phyloP scores from a whole-genome alignment of 2,797 vertebrate species.

The Poeciliopsis presidionis region DNA sequence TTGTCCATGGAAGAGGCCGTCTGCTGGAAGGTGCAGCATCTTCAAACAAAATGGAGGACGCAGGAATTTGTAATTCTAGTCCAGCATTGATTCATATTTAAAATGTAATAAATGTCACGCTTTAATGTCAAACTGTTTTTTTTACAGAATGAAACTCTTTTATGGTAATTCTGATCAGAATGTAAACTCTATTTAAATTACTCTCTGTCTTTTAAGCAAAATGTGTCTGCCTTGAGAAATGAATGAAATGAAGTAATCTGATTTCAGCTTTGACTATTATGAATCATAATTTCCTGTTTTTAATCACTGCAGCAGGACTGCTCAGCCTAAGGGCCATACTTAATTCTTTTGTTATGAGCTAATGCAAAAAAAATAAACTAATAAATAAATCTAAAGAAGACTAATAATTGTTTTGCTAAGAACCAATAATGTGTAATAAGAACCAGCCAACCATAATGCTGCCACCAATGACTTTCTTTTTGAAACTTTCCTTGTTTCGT shows the following conservation, averaged over 20 bases:
- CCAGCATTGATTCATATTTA: no score
- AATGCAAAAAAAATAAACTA: constrained; percentile 78
- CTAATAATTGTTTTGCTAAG: constrained; percentile 97
- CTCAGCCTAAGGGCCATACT: constrained; percentile 90
- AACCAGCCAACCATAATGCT: constrained; percentile 94
- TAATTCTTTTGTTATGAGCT: constrained; percentile 97
- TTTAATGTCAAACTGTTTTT: background rate
- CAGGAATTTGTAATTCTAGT: no score
- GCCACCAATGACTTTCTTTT: constrained; percentile 88
- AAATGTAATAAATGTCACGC: no score
- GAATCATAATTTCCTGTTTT: constrained; percentile 97
- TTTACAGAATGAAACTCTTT: background rate
- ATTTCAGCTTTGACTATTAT: constrained; percentile 96
- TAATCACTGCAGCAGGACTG: constrained; percentile 97
- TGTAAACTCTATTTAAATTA: constrained; percentile 5
- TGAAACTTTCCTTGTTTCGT: constrained; percentile 72
- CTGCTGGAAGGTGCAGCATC: no score
- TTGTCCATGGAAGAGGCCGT: no score
- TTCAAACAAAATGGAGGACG: no score
- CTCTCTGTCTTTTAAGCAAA: constrained; percentile 87
- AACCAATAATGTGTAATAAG: constrained; percentile 99
- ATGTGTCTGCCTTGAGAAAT: constrained; percentile 88
- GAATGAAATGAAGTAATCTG: constrained; percentile 98
- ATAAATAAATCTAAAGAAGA: constrained; percentile 85
- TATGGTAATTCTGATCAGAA: background rate